Evolutionary conservation across 2,797 vertebrate genomes (phyloP), one percentile per base, ranked within the genome.

Genomic region (Halcyon badia): DNA sequence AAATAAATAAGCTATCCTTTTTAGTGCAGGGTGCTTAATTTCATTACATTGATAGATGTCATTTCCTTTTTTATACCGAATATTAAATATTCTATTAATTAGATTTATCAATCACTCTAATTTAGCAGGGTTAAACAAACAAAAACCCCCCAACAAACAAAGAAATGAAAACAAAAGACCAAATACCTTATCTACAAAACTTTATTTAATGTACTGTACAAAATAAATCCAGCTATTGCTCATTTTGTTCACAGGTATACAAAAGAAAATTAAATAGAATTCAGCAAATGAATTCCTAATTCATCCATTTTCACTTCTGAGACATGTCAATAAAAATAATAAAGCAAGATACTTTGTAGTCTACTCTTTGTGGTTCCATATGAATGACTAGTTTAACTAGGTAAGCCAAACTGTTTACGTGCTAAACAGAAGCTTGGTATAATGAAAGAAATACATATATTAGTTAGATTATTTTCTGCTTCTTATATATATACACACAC

Each of bases 341-440:
- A 68, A 93, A 81, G 37, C 26, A 62, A 87, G 33, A 64, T 26
- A 58, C 41, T 83, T 68, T 14, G 41, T 57, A 39, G 37, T 64
- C 60, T 37, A 46, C 31, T 37, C 88, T 48, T 51, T 51, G 14
- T 51, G 26, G 14, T 69, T 86, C 46, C 19, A 11, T 78, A 72
- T 22, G 64, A 94, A 52, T 5, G 7, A 78, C 72, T 68, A 48
- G 72, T 81, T 95, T 87, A 93, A 73, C 21, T 77, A 72, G 68
- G 39, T 75, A 88, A 62, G 30, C 90, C 70, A 88, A 93, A 75
- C 58, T 84, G 46, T 20, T 77, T 78, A 94, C 71, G 65, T 86
- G 4, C 80, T 96, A 86, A 82, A 83, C 71, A 94, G 83, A 91
- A 94, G 75, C 81, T 91, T 93, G 79, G 35, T 88, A 85, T 68